phyloP scores from a whole-genome alignment of 30 jellyfish, hydroid and myxozoan species.

The Aurelia sp. region DNA sequence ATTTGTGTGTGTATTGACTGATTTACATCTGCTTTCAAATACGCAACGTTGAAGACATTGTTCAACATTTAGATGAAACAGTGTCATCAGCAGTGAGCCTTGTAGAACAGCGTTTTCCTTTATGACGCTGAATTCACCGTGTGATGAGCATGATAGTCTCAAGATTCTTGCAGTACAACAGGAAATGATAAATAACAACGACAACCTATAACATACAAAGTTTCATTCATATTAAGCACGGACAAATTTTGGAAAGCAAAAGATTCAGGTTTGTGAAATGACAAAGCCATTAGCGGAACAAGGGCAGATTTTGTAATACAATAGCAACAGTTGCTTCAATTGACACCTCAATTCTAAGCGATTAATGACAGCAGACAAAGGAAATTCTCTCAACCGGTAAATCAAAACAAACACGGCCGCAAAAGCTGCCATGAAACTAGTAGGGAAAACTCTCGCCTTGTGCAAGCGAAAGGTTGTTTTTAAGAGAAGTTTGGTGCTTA shows the following conservation, averaged over 20 bases:
- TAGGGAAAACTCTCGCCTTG: too few relatives aligned
- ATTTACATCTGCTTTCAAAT: neutral
- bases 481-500: too few relatives aligned
- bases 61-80: neutral
- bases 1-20: neutral
- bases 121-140: conserved; percentile 1
- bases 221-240: neutral
- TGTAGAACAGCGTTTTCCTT: neutral
- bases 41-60: conserved; percentile 2
- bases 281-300: too few relatives aligned
- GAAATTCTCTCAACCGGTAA: too few relatives aligned
- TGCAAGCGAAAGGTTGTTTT: too few relatives aligned
- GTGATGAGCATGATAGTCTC: neutral
- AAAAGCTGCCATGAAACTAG: too few relatives aligned
- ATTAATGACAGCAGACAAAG: too few relatives aligned
- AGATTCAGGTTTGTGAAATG: too few relatives aligned
- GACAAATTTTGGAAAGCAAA: neutral
- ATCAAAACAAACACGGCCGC: too few relatives aligned
- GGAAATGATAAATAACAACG: neutral
- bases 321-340: too few relatives aligned
- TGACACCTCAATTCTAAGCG: too few relatives aligned
- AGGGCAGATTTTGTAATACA: too few relatives aligned
- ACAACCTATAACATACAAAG: neutral
- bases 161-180: neutral
- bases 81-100: neutral